phyloP scores from a whole-genome alignment of 2,888 invertebrate species.

The Agrenia bidenticulata region DNA sequence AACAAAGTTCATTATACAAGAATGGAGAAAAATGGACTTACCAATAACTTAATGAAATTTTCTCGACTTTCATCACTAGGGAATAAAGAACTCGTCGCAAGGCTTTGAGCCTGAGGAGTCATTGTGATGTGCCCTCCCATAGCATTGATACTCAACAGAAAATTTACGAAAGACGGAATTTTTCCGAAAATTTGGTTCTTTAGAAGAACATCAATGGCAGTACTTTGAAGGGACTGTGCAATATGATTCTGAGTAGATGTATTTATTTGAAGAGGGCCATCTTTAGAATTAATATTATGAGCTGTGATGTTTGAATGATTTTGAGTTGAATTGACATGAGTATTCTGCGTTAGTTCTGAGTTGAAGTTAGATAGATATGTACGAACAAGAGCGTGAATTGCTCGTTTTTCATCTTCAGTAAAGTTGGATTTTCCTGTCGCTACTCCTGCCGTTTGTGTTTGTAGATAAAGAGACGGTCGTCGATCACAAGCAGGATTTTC shows the following conservation, averaged over 20 bases:
- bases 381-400: slow-evolving; percentile 54
- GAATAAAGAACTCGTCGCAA: slow-evolving; percentile 23
- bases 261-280: background rate
- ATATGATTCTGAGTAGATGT: background rate
- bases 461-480: background rate
- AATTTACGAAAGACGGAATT: slow-evolving; percentile 44
- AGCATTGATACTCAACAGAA: slow-evolving; percentile 29
- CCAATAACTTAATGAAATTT: slow-evolving; percentile 35
- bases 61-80: slow-evolving; percentile 32
- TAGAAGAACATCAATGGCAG: slow-evolving; percentile 7
- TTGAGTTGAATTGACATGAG: background rate
- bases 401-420: slow-evolving; percentile 44
- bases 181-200: slow-evolving; percentile 45
- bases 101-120: slow-evolving; percentile 12
- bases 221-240: too few relatives aligned
- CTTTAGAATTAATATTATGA: background rate
- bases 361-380: slow-evolving; percentile 54
- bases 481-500: background rate
- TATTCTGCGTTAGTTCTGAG: background rate
- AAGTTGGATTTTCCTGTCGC: slow-evolving; percentile 7
- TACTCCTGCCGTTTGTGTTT: background rate
- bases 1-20: slow-evolving; percentile 6
- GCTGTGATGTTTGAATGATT: background rate
- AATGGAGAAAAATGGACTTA: slow-evolving; percentile 4
- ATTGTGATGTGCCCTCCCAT: slow-evolving; percentile 30